Base-by-base conservation (phyloP, 2,888 invertebrate species). In the Eupsilia transversa region DNA sequence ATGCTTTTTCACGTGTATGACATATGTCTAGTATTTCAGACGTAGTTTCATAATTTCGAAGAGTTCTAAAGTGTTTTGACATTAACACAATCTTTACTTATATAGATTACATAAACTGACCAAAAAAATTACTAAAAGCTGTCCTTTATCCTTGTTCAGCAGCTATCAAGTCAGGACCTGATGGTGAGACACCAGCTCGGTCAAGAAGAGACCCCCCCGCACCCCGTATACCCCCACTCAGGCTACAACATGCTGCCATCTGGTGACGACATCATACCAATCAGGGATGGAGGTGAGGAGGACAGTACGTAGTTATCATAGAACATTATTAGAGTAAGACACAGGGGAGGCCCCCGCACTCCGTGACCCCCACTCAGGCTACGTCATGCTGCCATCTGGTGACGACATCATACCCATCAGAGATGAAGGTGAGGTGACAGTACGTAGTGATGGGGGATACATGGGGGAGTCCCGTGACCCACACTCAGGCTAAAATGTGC, bases 361-460 rank as follows among this genome's bases (percentile, higher is more conserved):
- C 95, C 0, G 94, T 86, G 0, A 96, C 86, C 95, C 96, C 2
- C 94, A 92, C 82, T 92, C 92, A 0, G 93, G 91, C 3, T 92
- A 92, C 86, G 92, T 91, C 70, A 83, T 93, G 27, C 90, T 95
- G 66, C 91, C 94, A 7, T 90, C 94, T 30, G 95, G 94, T 0
- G 96, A 96, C 65, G 94, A 96, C 82, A 95, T 96, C 83, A 96
- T 96, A 61, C 96, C 96, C 6, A 88, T 96, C 66, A 91, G 96
- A 81, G 96, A 95, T 89, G 96, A 96, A 91, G 96, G 96, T 95
- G 63, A 71, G 83, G 54, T 67, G 41, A 82, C 77, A 82, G 66
- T 80, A 80, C 71, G 71, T 80, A 77, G 70, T 33, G 54, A 81
- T n/a, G n/a, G n/a, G n/a, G n/a, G n/a, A n/a, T n/a, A 35, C 23